Base-by-base conservation (phyloP, 2,888 invertebrate genomes). In the Tetropium fuscum region DNA sequence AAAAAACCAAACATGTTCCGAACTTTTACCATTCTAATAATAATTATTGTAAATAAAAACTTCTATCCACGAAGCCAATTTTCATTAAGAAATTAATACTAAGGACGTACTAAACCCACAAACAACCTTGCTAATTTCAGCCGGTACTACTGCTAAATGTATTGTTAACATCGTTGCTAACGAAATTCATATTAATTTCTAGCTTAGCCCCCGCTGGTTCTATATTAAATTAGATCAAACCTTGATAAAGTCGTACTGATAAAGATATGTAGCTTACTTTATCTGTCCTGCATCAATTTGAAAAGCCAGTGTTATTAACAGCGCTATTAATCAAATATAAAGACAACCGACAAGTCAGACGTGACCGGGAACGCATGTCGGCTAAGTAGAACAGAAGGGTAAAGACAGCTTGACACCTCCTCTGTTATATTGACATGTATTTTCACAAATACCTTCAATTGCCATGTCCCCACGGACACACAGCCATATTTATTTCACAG, bases 281-380 rank as follows among this genome's bases (percentile, higher is more conserved):
- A 73, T 75, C 72, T 56, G 64, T 70, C 73, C 67, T 68, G 69
- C 72, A 77, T 76, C 74, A 64, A 73, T 56, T 64, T 58, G 55
- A 58, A 58, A 64, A 58, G 56, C 66, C 74, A 71, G 74, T 71
- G 72, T 72, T 74, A 74, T 74, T 75, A 79, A 76, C 75, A 71
- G 73, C 68, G 74, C 78, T 76, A 80, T 80, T 79, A 80, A 80
- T 80, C 79, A 80, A 77, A 69, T 68, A 61, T 67, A 74, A 75
- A 78, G 80, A 80, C 78, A 78, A 75, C 74, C 74, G 78, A 79
- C 80, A 78, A 78, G 71, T 72, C 73, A 73, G 75, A 79, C 78
- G 78, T 78, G 78, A 78, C 78, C 71, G 74, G 73, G 70, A 77
- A 78, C 77, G 69, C 72, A 75, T 76, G 78, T 78, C 74, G 73